Evolutionary conservation across 1,140 invertebrate genomes (phyloP), one percentile per base, ranked within the genome.

Genomic region (Drosophila bifasciata): DNA sequence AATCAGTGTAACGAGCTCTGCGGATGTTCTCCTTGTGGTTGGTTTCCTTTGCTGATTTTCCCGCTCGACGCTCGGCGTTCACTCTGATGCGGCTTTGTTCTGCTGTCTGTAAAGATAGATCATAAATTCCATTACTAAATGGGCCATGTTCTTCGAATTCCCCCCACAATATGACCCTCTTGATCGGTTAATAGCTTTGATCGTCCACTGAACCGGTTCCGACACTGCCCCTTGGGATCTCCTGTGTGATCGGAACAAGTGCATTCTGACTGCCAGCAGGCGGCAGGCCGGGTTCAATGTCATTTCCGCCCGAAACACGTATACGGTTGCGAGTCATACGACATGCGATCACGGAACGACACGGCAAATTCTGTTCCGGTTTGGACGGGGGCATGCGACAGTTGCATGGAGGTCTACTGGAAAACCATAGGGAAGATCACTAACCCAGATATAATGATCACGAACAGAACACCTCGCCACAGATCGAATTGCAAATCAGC

Each of bases 1-100:
- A 91, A 89, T 83, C 83, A 91, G 86, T 91, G 71, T 91, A 91
- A 89, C 70, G 53, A 77, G 59, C 72, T 78, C 55, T 79, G 55
- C 44, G 60, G 53, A 43, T 77, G 25, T 66, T 58, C 36, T 36
- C 11, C 32, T 36, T 36, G 11, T 43, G 51, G 16, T 19, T 43
- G 51, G 16, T 19, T 68, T 57, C 15, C 21, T 40, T 21, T 19
- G 17, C 15, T 46, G 55, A 7, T 32, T 16, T 43, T 51, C 41
- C 56, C 56, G 46, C 66, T 69, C 58, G 57, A 45, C 23, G 25
- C 55, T 8, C 7, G 40, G 45, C 17, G 28, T 58, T 68, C 19
- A 43, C 45, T 23, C 40, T 53, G 53, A 40, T 61, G 48, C 16
- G 58, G 55, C 45, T 45, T 64, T 59, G 53, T 59, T 66, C 46